Conservation (phyloP, 2,888 invertebrate genomes). For the Volucella inanis region DNA sequence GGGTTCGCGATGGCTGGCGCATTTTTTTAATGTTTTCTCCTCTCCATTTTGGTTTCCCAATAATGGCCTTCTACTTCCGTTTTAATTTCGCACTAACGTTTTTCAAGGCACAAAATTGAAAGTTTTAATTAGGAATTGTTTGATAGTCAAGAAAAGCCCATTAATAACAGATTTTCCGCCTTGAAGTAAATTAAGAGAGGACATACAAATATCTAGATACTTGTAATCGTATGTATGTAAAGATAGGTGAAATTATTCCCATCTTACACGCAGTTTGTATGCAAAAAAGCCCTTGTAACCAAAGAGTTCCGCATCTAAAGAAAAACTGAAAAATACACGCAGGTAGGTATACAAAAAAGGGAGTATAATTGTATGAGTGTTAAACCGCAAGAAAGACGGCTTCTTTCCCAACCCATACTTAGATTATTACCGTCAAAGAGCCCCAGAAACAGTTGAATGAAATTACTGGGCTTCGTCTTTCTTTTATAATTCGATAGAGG, state of each 20-base stretch:
- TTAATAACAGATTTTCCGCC: conserved; percentile 38
- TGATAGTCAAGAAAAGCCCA: conserved; percentile 5
- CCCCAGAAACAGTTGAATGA: conserved; percentile 41
- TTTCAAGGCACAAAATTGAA: conserved; percentile 34
- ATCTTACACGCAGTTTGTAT: conserved; percentile 17
- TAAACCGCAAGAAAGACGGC: background rate
- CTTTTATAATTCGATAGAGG: conserved; percentile 16
- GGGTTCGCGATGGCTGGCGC: background rate
- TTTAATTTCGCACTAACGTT: background rate
- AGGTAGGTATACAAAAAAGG: conserved; percentile 29
- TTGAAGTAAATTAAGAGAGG: conserved; percentile 8
- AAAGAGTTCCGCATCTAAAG: conserved; percentile 29
- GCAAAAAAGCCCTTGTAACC: conserved; percentile 26
- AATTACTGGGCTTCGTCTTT: conserved; percentile 17
- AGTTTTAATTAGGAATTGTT: conserved; percentile 41
- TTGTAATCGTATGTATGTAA: background rate
- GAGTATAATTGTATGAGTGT: conserved; percentile 6
- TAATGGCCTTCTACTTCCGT: conserved; percentile 47
- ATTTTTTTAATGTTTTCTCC: conserved; percentile 19
- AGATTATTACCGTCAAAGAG: conserved; percentile 14
- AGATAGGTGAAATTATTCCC: conserved; percentile 25
- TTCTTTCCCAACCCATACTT: conserved; percentile 32
- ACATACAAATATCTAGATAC: conserved; percentile 3
- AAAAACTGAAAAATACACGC: background rate
- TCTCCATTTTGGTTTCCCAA: conserved; percentile 29